Percentiles rank a stretch among this genome's conserved stretches.
These are phyloP conservation scores for Micropterix aruncella DNA, from an alignment of 2,888 invertebrate genomes.

Conservation along the genomic window DNA sequence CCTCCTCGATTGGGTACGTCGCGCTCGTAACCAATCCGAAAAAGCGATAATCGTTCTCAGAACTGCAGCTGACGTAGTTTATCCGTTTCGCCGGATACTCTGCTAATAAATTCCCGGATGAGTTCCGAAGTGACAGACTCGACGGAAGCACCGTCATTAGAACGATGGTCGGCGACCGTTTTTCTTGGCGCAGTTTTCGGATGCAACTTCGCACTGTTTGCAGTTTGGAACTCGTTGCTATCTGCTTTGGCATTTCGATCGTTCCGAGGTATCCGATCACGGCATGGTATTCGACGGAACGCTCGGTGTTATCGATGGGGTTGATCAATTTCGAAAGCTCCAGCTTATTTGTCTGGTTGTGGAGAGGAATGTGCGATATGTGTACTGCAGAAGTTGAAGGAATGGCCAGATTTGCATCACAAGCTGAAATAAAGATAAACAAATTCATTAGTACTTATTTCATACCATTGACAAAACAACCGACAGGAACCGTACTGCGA, in stretches of 20 bases:
- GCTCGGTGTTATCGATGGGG: background rate
- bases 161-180: constrained; percentile 73
- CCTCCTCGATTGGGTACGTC: constrained; percentile 31
- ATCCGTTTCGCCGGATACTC: constrained; percentile 78
- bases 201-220: constrained; percentile 79
- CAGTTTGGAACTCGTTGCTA: constrained; percentile 58
- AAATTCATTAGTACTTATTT: too few species aligned
- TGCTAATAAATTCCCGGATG: constrained; percentile 66
- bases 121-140: constrained; percentile 65
- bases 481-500: too few species aligned
- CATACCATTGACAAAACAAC: too few species aligned
- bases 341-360: background rate
- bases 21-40: constrained; percentile 88
- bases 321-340: background rate
- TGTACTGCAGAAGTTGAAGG: too few species aligned
- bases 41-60: constrained; percentile 81
- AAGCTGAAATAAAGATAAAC: too few species aligned
- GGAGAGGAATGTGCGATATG: too few species aligned
- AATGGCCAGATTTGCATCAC: too few species aligned
- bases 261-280: constrained; percentile 92
- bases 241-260: constrained; percentile 85
- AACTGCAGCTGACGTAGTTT: constrained; percentile 79
- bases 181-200: constrained; percentile 75
- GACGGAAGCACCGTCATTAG: constrained; percentile 73
- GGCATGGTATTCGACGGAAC: constrained; percentile 60